Evolutionary conservation across 2,797 vertebrate species (phyloP).

Genomic region (Siniperca undulata): DNA sequence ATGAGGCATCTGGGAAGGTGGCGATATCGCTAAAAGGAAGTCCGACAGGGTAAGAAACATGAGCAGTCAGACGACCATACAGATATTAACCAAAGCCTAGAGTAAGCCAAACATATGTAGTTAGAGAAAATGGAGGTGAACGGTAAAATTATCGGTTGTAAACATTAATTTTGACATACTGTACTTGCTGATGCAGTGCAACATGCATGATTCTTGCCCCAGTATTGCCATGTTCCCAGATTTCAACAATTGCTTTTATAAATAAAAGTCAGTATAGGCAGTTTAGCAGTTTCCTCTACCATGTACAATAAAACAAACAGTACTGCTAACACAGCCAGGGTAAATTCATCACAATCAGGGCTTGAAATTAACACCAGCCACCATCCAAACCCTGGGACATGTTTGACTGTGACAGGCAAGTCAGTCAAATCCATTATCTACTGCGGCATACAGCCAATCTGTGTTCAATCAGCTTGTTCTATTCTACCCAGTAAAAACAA

Average conservation of each 20-base stretch:
- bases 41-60: no score
- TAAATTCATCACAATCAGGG: conserved; percentile 33
- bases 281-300: conserved; percentile 4
- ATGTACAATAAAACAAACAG: conserved; percentile 15
- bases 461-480: conserved; percentile 33
- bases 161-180: not conserved
- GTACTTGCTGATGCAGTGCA: not conserved
- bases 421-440: conserved; percentile 47
- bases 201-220: not conserved
- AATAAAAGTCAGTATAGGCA: not conserved
- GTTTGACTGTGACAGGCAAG: conserved; percentile 22
- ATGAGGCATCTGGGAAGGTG: not conserved
- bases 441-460: conserved; percentile 32
- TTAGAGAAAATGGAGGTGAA: not conserved
- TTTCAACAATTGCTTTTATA: not conserved
- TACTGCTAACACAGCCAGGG: conserved; percentile 9
- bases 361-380: conserved; percentile 20
- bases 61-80: no score
- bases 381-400: conserved; percentile 8
- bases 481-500: conserved; percentile 26
- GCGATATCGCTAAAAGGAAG: not conserved
- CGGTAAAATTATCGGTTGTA: not conserved
- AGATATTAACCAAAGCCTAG: not conserved
- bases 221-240: not conserved
- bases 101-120: not conserved